Conservation (phyloP, 2,113 vertebrate genomes). For the Hyaena hyaena region DNA sequence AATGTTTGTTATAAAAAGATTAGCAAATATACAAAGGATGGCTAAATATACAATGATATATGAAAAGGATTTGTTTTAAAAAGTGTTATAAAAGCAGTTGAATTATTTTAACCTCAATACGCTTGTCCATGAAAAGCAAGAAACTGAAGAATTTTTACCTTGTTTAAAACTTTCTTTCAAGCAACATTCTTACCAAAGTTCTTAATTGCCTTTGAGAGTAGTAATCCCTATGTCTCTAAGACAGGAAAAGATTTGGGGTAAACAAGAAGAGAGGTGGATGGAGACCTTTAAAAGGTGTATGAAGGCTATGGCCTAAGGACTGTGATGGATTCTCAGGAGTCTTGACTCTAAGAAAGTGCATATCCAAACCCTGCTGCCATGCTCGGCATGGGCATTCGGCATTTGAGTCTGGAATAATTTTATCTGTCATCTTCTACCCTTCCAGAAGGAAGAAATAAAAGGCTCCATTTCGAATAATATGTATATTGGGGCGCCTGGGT, state of each 20-base stretch:
- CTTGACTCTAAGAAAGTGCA: neutral
- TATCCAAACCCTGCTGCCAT: neutral
- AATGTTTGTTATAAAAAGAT: neutral
- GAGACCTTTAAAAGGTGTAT: neutral
- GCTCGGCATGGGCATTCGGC: neutral
- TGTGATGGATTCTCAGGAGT: neutral
- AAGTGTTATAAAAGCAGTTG: neutral
- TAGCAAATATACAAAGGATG: neutral
- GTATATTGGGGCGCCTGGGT: too few relatives aligned
- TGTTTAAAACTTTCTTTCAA: constrained; percentile 17
- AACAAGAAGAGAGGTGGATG: neutral
- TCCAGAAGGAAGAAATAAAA: neutral
- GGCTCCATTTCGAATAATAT: neutral
- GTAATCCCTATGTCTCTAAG: neutral
- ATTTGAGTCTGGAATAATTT: neutral
- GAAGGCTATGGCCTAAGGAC: neutral
- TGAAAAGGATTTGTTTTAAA: neutral
- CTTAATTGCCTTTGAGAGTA: neutral
- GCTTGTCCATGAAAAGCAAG: neutral
- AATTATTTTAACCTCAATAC: neutral
- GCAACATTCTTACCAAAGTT: neutral
- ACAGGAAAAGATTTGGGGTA: neutral
- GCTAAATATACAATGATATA: neutral
- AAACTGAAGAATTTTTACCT: constrained; percentile 11
- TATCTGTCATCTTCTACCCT: neutral